Conservation (phyloP, 2,888 invertebrate genomes). For the Mactromeris polynyma region DNA sequence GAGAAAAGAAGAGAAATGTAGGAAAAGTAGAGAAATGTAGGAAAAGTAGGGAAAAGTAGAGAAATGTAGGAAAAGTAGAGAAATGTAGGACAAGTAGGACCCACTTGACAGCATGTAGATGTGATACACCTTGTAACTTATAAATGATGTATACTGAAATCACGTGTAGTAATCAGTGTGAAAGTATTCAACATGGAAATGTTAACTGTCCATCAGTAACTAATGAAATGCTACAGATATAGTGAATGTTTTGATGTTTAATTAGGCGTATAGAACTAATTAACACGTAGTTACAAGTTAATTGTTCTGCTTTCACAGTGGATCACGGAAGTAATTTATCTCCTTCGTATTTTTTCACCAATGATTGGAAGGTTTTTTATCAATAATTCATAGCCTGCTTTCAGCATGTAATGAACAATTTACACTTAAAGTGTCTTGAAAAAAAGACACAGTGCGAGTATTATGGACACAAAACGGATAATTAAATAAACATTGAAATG, state of each 20-base stretch:
- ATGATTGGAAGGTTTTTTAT: constrained; percentile 4
- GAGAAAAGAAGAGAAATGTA: too few species aligned
- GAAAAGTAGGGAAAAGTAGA: too few species aligned
- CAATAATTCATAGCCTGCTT: background rate
- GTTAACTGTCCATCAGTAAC: background rate
- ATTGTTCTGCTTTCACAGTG: constrained; percentile 39
- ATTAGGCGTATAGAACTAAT: constrained; percentile 21
- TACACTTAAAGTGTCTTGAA: background rate
- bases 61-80: too few species aligned
- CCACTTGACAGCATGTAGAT: too few species aligned
- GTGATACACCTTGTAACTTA: background rate
- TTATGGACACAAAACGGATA: background rate
- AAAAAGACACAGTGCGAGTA: background rate
- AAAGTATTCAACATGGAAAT: background rate
- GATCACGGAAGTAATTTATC: constrained; percentile 39
- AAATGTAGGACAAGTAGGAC: too few species aligned
- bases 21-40: too few species aligned
- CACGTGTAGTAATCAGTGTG: background rate
- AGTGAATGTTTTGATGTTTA: constrained; percentile 2
- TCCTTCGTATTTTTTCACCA: background rate
- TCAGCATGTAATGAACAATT: background rate
- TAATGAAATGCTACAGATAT: background rate
- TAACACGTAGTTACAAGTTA: constrained; percentile 42
- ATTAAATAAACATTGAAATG: background rate
- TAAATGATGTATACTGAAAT: constrained; percentile 9